Conservation (phyloP, 2,797 vertebrate genomes). For the Dendrocincla tyrannina region DNA sequence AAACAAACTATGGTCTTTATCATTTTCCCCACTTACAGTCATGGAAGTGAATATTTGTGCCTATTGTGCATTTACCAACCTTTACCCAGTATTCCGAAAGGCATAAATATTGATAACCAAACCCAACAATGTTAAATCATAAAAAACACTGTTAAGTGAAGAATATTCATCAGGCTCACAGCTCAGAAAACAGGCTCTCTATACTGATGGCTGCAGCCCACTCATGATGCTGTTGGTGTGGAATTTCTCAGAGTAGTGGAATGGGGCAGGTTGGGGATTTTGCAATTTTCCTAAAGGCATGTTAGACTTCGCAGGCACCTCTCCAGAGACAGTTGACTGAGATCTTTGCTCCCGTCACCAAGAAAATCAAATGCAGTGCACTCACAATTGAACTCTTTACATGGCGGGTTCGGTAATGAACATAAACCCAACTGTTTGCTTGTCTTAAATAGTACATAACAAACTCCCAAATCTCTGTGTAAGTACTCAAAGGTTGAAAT, state of each 20-base stretch:
- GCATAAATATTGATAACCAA: background rate
- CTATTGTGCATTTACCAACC: background rate
- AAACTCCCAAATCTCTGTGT: background rate
- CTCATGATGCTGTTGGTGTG: background rate
- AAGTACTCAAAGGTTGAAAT: background rate
- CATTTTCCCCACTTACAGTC: background rate
- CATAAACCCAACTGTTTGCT: background rate
- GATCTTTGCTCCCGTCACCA: background rate
- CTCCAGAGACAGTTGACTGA: background rate
- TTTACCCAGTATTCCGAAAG: background rate
- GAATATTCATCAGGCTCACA: background rate
- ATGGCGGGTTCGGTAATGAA: background rate
- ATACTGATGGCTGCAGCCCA: background rate
- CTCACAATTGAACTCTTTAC: background rate
- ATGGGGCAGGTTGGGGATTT: background rate
- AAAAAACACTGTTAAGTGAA: background rate
- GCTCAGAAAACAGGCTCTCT: background rate
- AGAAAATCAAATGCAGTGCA: background rate
- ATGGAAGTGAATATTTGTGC: background rate
- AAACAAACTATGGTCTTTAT: background rate
- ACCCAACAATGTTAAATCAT: background rate
- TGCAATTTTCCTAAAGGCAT: background rate
- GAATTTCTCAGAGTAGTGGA: background rate
- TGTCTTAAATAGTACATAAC: background rate
- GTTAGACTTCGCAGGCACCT: background rate